Evolutionary conservation across 2,113 vertebrate genomes (phyloP), one percentile per base, ranked within the genome.

Genomic region (Pardalotus punctatus): DNA sequence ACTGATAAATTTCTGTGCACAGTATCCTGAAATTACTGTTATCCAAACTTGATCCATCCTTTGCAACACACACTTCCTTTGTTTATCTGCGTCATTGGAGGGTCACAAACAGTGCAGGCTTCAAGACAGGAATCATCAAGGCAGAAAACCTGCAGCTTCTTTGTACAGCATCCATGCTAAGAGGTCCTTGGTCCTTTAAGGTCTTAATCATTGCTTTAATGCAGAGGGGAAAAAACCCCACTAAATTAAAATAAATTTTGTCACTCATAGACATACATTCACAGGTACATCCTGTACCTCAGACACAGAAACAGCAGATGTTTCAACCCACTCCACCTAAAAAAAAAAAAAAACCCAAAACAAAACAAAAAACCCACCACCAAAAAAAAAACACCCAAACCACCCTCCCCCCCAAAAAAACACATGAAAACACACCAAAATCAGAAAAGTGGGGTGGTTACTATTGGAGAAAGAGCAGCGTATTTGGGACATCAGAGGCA

Each of bases 201-300:
- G 9, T 54, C 20, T 85, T 66, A 58, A 43, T 21, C 9, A n/a
- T 17, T 40, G 10, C 3, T 45, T 69, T 35, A 81, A 77, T 36
- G 33, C 7, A 4, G 19, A 2, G 18, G 2, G 3, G 8, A 13
- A 53, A 60, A 12, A 6, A 29, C 3, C 15, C 3, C 15, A 43
- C 15, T 51, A 42, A 36, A 65, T 61, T 31, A 40, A 79, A 82
- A 66, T 47, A 57, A 57, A 40, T 65, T 45, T 11, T 48, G 25
- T 70, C 36, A 40, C 45, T 90, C 47, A 56, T 0, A 54, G 45
- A 51, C 33, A 22, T 36, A 38, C 7, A 57, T 29, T 71, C 28
- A 62, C 25, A 71, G 70, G 13, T 24, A 74, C 8, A 58, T 47
- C 24, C 33, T 64, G 14, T 60, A 33, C 12, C 25, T 88, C 28